Percentiles rank a stretch among this genome's conserved stretches.
These are phyloP conservation scores for Apantesis nais DNA, from an alignment of 2,888 invertebrate genomes.

Conservation along the genomic window DNA sequence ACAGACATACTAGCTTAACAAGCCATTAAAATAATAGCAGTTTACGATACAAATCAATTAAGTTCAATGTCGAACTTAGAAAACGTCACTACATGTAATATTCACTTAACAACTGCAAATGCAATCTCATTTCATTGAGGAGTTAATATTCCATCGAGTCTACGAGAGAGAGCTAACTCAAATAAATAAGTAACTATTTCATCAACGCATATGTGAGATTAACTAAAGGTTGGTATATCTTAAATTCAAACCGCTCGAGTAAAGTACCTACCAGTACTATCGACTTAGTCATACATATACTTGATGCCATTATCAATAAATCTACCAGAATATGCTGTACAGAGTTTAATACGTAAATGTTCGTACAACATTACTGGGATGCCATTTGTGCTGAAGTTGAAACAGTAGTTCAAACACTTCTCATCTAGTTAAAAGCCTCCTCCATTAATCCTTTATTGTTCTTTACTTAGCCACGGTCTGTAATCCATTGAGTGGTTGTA, in stretches of 20 bases:
- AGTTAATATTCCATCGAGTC: not conserved
- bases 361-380: not conserved
- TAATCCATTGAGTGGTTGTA: conserved; percentile 21
- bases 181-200: no score
- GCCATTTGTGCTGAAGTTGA: not conserved
- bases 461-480: conserved; percentile 1
- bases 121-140: no score
- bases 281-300: no score
- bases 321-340: not conserved
- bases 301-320: not conserved
- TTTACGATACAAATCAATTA: not conserved
- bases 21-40: not conserved
- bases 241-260: no score
- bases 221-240: no score
- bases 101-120: not conserved
- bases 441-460: conserved; percentile 47
- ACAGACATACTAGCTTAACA: not conserved
- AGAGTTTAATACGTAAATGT: not conserved
- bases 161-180: no score
- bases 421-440: conserved; percentile 44
- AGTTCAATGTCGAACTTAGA: not conserved
- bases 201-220: no score
- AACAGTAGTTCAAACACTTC: conserved; percentile 19
- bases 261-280: no score
- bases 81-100: not conserved